These are phyloP conservation scores for Lophius americanus DNA, from an alignment of 2,797 vertebrate genomes.

Conservation along the genomic window DNA sequence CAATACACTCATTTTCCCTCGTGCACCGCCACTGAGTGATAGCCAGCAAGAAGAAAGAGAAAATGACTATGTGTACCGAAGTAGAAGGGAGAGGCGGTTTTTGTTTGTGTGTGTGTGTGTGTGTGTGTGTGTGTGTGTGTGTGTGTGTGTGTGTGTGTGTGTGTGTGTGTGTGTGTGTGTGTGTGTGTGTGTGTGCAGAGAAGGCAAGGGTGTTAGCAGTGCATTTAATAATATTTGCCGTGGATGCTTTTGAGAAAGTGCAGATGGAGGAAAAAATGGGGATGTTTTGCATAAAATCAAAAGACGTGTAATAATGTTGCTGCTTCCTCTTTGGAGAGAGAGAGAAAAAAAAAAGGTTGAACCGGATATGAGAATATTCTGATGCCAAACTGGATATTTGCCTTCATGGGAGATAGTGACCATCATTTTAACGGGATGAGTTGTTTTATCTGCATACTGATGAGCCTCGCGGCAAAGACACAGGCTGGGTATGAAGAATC, in stretches of 20 bases:
- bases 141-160: slow-evolving; percentile 30
- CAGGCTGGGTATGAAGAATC: too few relatives aligned
- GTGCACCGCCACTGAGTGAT: slow-evolving; percentile 82
- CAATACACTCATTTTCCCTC: slow-evolving; percentile 68
- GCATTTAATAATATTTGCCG: slow-evolving; percentile 87
- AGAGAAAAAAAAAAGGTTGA: slow-evolving; percentile 30
- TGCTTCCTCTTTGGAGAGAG: slow-evolving; percentile 57
- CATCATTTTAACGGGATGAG: slow-evolving; percentile 72
- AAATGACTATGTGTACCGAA: slow-evolving; percentile 23
- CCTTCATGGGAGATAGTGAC: slow-evolving; percentile 72
- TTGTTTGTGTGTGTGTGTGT: slow-evolving; percentile 2
- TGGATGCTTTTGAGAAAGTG: slow-evolving; percentile 79
- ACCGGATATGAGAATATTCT: slow-evolving; percentile 79
- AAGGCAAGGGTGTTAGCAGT: slow-evolving; percentile 83
- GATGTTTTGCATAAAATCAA: slow-evolving; percentile 77
- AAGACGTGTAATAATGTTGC: slow-evolving; percentile 75
- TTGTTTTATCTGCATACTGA: slow-evolving; percentile 47
- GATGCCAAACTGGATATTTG: slow-evolving; percentile 66
- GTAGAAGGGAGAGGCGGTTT: slow-evolving; percentile 8
- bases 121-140: slow-evolving; percentile 14
- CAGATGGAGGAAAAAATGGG: slow-evolving; percentile 84
- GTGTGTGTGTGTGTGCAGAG: background rate
- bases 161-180: background rate
- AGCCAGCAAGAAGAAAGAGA: slow-evolving; percentile 68
- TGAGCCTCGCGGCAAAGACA: slow-evolving; percentile 38